These are phyloP conservation scores for Meloidogyne hapla DNA, from an alignment of 1,140 invertebrate genomes.

Conservation along the genomic window DNA sequence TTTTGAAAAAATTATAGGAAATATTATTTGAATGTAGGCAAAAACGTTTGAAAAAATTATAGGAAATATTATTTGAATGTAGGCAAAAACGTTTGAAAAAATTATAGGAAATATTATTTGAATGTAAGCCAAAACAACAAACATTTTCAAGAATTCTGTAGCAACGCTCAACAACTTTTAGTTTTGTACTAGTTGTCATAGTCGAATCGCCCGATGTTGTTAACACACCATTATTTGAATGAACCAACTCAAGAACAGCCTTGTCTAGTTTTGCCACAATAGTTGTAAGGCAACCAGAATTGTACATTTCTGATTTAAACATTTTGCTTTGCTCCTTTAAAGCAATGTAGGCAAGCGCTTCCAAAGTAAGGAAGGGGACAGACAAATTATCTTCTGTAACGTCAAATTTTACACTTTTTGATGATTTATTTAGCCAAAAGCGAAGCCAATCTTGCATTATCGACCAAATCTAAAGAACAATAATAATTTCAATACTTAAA, in stretches of 20 bases:
- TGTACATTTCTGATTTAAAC: conserved; percentile 44
- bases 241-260: conserved; percentile 29
- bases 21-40: conserved; percentile 21
- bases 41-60: not conserved
- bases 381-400: conserved; percentile 34
- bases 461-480: not conserved
- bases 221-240: conserved; percentile 18
- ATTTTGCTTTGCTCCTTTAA: conserved; percentile 26
- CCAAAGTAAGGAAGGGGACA: conserved; percentile 33
- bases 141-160: conserved; percentile 47
- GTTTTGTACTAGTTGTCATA: conserved; percentile 12
- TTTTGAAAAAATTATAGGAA: not conserved
- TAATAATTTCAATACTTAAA: not conserved
- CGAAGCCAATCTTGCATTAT: conserved; percentile 5
- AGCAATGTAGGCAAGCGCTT: conserved; percentile 47
- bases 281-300: conserved; percentile 34
- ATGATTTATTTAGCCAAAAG: conserved; percentile 42
- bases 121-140: conserved; percentile 16
- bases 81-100: not conserved
- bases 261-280: conserved; percentile 51
- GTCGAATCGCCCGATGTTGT: not conserved
- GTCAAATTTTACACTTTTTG: conserved; percentile 36
- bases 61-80: conserved; percentile 21
- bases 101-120: conserved; percentile 3
- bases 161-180: conserved; percentile 48